Evolutionary conservation across 2,797 vertebrate genomes (phyloP), one percentile per base, ranked within the genome.

Genomic region (Glossophaga mutica): DNA sequence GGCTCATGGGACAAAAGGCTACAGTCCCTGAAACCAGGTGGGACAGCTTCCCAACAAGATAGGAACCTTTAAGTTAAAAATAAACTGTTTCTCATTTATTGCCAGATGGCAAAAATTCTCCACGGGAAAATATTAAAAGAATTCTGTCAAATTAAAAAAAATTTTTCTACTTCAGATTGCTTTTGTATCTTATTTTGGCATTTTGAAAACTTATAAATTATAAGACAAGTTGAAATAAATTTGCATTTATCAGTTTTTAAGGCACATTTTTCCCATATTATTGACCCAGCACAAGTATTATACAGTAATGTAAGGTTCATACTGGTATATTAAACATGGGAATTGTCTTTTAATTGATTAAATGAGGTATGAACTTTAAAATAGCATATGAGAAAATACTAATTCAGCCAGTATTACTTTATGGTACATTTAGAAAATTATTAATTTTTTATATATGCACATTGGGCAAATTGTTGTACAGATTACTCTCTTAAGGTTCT

Each of bases 161-260:
- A 50, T 10, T 92, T 89, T 73, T 52, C 82, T 85, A 68, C 29
- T 87, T 96, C 48, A 82, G 73, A 88, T 90, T 92, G 37, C n/a
- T 89, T 96, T 87, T 94, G 10, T 89, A 5, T 94, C 62, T 95
- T 84, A 87, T 59, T 84, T 90, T 76, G 42, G 16, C 39, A 83
- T 84, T 97, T 96, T 88, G n/a, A 78, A 48, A 88, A 37, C 81
- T 92, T 81, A 62, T 29, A 90, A 91, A 86, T 92, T 77, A 68
- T 29, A 90, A 91, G 90, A 87, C 74, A 6, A 68, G 29, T 87
- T 70, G 46, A 94, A 79, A 29, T 90, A 50, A 83, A 57, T 70
- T 96, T 55, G 91, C 14, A 70, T 89, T 70, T 86, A 12, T 67
- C 24, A 71, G 5, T 39, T 90, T n/a, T 67, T 87, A 83, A 88